Evolutionary conservation across 2,888 invertebrate genomes (phyloP).

Genomic region (Lamproptera curius): DNA sequence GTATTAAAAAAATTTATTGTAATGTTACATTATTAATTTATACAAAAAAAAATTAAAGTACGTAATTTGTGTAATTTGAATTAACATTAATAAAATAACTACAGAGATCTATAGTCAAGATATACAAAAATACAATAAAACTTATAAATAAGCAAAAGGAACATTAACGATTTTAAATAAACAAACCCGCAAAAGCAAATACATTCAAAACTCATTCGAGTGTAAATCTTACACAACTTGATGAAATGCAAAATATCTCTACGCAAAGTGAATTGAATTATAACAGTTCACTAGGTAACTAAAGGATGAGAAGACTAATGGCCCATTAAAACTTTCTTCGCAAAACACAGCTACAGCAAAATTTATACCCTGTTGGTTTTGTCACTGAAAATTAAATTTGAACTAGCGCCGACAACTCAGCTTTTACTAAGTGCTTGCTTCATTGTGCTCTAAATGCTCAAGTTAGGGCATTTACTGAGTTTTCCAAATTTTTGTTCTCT

Average conservation of each 20-base stretch:
- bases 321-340: constrained; percentile 21
- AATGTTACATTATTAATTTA: too few relatives aligned
- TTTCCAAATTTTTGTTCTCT: too few relatives aligned
- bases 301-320: constrained; percentile 19
- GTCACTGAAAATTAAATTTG: constrained; percentile 20
- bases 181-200: neutral
- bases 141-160: too few relatives aligned
- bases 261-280: constrained; percentile 14
- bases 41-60: too few relatives aligned
- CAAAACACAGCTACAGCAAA: constrained; percentile 22
- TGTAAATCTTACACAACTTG: constrained; percentile 9
- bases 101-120: too few relatives aligned
- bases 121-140: too few relatives aligned
- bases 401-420: constrained; percentile 15
- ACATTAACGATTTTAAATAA: too few relatives aligned
- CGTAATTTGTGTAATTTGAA: too few relatives aligned
- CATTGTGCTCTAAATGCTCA: constrained; percentile 7
- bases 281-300: constrained; percentile 19
- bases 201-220: neutral
- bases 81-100: too few relatives aligned
- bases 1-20: too few relatives aligned
- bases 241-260: constrained; percentile 12
- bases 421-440: constrained; percentile 19
- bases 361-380: constrained; percentile 22
- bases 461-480: constrained; percentile 4